Conservation (phyloP, 1,140 invertebrate species). For the Scaptomyza graminum region DNA sequence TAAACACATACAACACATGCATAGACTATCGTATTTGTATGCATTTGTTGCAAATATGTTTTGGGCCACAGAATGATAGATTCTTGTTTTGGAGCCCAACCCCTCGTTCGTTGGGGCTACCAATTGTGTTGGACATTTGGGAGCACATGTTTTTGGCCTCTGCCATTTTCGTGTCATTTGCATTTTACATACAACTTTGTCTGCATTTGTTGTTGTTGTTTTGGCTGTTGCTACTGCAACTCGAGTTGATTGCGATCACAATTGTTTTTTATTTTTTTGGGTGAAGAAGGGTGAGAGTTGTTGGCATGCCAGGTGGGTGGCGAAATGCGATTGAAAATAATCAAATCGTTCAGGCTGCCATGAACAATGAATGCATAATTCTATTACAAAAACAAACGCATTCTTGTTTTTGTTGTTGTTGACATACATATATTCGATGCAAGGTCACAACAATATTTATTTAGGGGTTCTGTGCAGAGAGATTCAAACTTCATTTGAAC, state of each 20-base stretch:
- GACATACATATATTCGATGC: no score
- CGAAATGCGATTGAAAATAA: conserved; percentile 42
- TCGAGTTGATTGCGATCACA: conserved; percentile 60
- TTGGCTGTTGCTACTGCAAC: background rate
- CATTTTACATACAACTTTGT: conserved; percentile 72
- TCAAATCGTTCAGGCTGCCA: conserved; percentile 14
- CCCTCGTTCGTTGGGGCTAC: background rate
- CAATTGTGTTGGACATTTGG: conserved; percentile 35
- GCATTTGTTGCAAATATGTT: conserved; percentile 64
- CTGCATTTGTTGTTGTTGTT: conserved; percentile 45
- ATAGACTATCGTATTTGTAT: conserved; percentile 5
- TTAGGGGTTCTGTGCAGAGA: background rate
- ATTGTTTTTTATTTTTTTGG: conserved; percentile 6
- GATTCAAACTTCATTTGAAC: background rate
- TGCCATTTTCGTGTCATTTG: conserved; percentile 71
- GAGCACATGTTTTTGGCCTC: conserved; percentile 50
- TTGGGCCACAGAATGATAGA: conserved; percentile 51
- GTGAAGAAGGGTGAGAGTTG: conserved; percentile 4
- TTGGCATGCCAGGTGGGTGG: conserved; percentile 10
- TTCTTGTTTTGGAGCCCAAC: conserved; percentile 11
- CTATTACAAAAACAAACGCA: conserved; percentile 9
- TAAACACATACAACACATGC: conserved; percentile 41
- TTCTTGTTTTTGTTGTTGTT: background rate
- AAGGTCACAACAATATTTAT: background rate
- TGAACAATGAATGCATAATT: conserved; percentile 16